Conservation (phyloP, 2,888 invertebrate species). For the Pristionchus maxplancki region DNA sequence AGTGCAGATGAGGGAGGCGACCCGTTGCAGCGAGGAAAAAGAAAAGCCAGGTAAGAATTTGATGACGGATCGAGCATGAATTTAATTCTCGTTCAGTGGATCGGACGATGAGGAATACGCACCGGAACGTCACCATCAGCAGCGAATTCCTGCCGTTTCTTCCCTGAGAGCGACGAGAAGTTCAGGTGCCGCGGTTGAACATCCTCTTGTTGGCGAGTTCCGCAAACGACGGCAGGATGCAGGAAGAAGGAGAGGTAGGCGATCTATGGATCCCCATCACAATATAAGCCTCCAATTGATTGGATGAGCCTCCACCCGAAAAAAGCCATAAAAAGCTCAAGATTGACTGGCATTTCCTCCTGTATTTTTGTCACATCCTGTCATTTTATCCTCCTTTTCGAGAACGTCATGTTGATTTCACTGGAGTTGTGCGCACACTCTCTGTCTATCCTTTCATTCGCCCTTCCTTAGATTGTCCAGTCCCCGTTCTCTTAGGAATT, state of each 20-base stretch:
- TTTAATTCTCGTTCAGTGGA: background rate
- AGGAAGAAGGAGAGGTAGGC: conserved; percentile 30
- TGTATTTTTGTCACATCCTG: too few relatives aligned
- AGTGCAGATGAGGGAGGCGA: background rate
- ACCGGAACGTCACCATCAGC: conserved; percentile 10
- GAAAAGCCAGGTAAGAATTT: background rate
- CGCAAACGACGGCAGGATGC: conserved; percentile 28
- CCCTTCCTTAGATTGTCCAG: too few relatives aligned
- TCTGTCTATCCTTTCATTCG: too few relatives aligned
- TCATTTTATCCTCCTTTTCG: too few relatives aligned
- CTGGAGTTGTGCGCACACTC: too few relatives aligned
- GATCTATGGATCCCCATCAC: too few relatives aligned
- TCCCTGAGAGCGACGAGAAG: conserved; percentile 20
- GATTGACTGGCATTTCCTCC: too few relatives aligned
- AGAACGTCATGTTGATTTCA: too few relatives aligned
- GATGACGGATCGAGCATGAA: background rate
- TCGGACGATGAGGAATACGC: conserved; percentile 18
- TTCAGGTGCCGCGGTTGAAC: background rate
- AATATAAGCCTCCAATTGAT: too few relatives aligned
- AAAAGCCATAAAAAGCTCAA: too few relatives aligned
- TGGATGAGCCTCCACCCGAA: too few relatives aligned
- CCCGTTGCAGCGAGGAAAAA: background rate
- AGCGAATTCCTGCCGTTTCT: background rate
- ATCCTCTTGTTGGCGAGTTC: conserved; percentile 33
- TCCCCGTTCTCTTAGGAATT: too few relatives aligned